A percentile compares a stretch with the other conserved stretches of the same genome.
Conservation (phyloP, 2,888 invertebrate species). For the Meghimatium bilineatum region DNA sequence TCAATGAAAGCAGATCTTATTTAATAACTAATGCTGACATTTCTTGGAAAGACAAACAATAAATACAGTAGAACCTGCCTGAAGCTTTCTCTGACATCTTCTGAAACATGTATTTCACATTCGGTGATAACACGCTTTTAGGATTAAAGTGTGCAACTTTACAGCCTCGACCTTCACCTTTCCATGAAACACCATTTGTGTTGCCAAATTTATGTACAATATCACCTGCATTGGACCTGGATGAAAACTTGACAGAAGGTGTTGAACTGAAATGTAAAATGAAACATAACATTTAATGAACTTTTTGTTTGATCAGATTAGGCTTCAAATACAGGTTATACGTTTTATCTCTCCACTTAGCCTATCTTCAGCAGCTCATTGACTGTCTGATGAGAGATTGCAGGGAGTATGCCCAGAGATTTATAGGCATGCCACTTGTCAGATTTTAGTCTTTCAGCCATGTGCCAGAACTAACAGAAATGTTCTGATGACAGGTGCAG, state of each 20-base stretch:
- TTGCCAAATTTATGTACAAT: constrained; percentile 79
- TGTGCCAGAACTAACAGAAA: too few species aligned
- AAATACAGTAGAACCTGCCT: constrained; percentile 56
- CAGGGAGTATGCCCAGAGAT: too few species aligned
- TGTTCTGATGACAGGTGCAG: too few species aligned
- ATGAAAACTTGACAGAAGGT: constrained; percentile 76
- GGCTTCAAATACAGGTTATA: too few species aligned
- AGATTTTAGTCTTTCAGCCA: too few species aligned
- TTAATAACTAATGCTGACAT: too few species aligned
- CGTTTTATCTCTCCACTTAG: too few species aligned
- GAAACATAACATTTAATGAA: not conserved
- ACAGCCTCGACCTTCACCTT: constrained; percentile 58
- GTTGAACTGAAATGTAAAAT: constrained; percentile 72
- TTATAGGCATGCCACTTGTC: too few species aligned
- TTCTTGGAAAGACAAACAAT: not conserved
- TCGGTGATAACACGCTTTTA: constrained; percentile 49
- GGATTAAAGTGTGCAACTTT: constrained; percentile 56
- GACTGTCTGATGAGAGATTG: too few species aligned
- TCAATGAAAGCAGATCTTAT: too few species aligned
- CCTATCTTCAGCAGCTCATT: too few species aligned
- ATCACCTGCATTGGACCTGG: constrained; percentile 81
- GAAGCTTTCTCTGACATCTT: constrained; percentile 78
- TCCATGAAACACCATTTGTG: constrained; percentile 59
- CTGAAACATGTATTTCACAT: constrained; percentile 80
- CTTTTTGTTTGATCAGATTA: too few species aligned